Percentiles rank a stretch among this genome's conserved stretches.
Conservation (phyloP, 2,113 vertebrate species). For the Hemiprocne comata region DNA sequence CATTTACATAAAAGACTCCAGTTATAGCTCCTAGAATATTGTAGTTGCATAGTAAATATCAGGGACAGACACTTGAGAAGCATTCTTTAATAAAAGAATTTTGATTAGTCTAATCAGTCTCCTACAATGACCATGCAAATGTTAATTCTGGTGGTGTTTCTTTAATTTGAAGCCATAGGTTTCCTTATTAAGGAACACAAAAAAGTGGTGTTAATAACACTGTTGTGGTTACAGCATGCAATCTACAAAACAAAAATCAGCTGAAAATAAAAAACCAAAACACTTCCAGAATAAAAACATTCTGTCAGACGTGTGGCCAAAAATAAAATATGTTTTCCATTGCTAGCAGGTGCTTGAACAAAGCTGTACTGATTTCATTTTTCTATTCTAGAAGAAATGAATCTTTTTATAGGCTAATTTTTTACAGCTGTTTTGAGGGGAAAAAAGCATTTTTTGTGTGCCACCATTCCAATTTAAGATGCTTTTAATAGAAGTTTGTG, state of each 20-base stretch:
- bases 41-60: slow-evolving; percentile 57
- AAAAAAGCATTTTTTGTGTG: slow-evolving; percentile 19
- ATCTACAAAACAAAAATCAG: slow-evolving; percentile 25
- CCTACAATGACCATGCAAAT: slow-evolving; percentile 63
- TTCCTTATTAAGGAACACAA: slow-evolving; percentile 64
- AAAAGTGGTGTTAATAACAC: slow-evolving; percentile 48
- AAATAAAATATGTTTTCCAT: slow-evolving; percentile 21
- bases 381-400: slow-evolving; percentile 25
- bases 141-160: slow-evolving; percentile 33
- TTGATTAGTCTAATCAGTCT: slow-evolving; percentile 74
- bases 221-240: slow-evolving; percentile 42
- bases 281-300: slow-evolving; percentile 2
- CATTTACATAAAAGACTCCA: background rate
- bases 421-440: background rate
- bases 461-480: slow-evolving; percentile 1
- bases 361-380: slow-evolving; percentile 22
- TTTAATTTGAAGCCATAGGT: slow-evolving; percentile 70
- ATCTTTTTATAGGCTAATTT: slow-evolving; percentile 34
- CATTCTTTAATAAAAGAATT: slow-evolving; percentile 70
- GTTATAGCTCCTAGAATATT: background rate
- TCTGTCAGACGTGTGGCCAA: slow-evolving; percentile 43
- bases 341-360: slow-evolving; percentile 27
- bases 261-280: slow-evolving; percentile 17
- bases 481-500: background rate
- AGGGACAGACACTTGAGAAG: slow-evolving; percentile 45